These are phyloP conservation scores for Amiota communis DNA, from an alignment of 2,888 invertebrate genomes.

Conservation along the genomic window DNA sequence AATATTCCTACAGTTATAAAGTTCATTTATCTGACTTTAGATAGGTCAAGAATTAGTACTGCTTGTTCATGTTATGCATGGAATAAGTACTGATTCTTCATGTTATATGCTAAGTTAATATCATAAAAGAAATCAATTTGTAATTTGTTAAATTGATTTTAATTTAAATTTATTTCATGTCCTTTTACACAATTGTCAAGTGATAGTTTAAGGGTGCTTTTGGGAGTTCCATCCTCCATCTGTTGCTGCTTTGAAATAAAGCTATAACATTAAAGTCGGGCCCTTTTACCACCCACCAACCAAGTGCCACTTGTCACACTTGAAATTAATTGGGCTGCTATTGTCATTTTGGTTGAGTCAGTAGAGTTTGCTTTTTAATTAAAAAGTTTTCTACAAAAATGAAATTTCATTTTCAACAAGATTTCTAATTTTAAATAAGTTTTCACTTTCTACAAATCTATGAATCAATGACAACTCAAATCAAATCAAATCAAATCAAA, in stretches of 20 bases:
- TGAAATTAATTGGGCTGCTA: slow-evolving; percentile 28
- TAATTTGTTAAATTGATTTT: slow-evolving; percentile 40
- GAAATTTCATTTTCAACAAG: no score
- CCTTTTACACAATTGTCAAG: not conserved
- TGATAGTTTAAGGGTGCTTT: not conserved
- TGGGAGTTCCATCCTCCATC: not conserved
- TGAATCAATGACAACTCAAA: no score
- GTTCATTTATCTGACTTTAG: no score
- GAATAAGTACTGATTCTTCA: no score
- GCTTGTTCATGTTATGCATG: not conserved
- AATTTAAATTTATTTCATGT: slow-evolving; percentile 37
- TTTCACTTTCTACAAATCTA: no score
- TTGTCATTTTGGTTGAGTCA: slow-evolving; percentile 5
- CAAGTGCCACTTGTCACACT: slow-evolving; percentile 9
- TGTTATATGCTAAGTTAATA: not conserved
- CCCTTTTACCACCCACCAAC: no score
- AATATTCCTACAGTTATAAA: no score
- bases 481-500: no score
- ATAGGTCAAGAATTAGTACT: not conserved
- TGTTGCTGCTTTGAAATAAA: not conserved
- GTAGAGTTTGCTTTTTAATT: slow-evolving; percentile 5
- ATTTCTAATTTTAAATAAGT: no score
- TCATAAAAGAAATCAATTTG: slow-evolving; percentile 39
- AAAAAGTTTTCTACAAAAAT: not conserved
- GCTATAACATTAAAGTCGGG: not conserved